phyloP scores from a whole-genome alignment of 2,797 vertebrate genomes.

The Phalloptychus januarius region DNA sequence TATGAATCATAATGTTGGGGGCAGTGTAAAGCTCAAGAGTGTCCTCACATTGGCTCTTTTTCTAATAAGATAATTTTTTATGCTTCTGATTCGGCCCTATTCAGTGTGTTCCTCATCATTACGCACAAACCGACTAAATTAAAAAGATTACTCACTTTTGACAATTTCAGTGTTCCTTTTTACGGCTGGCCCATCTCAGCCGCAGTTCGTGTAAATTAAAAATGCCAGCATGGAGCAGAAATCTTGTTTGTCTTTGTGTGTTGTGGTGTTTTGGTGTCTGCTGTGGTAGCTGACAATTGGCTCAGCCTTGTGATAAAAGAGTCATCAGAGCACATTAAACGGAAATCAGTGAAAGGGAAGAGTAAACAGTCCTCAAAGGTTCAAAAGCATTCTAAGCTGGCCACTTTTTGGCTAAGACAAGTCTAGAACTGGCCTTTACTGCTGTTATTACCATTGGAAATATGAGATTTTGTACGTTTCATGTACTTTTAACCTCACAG shows the following conservation, averaged over 20 bases:
- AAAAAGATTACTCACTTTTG: conserved; percentile 77
- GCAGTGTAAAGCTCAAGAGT: conserved; percentile 35
- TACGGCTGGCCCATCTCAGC: conserved; percentile 41
- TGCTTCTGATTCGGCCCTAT: conserved; percentile 55
- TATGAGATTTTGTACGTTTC: neutral
- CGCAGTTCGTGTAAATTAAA: conserved; percentile 47
- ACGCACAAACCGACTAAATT: conserved; percentile 69
- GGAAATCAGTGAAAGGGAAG: neutral
- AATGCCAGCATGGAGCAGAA: conserved; percentile 24
- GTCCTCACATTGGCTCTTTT: conserved; percentile 50
- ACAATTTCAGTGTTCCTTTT: conserved; percentile 59
- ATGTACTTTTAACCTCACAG: neutral
- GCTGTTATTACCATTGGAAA: neutral
- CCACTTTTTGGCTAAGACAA: neutral
- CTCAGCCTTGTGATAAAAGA: conserved; percentile 12
- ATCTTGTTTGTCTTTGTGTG: conserved; percentile 19
- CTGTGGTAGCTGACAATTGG: conserved; percentile 18
- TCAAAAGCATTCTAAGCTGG: neutral
- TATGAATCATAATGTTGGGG: conserved; percentile 32
- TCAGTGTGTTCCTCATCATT: conserved; percentile 68
- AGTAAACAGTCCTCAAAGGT: neutral
- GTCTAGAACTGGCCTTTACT: neutral
- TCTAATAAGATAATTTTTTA: conserved; percentile 69
- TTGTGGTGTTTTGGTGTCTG: conserved; percentile 15
- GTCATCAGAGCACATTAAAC: conserved; percentile 1